Conservation (phyloP, 2,113 vertebrate genomes). For the Pogonocichla stellata region DNA sequence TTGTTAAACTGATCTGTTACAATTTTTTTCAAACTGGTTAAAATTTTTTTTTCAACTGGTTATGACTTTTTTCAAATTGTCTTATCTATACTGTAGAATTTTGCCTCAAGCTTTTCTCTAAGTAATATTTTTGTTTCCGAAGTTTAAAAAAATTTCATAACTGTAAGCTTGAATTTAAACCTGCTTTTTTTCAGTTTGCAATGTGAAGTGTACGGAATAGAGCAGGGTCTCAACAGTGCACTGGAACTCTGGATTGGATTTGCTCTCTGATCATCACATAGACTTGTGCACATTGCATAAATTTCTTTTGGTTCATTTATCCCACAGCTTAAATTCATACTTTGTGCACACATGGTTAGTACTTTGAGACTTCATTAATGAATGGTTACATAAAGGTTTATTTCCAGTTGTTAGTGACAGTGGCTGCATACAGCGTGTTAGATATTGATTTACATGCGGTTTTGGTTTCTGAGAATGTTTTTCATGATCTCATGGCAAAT, state of each 20-base stretch:
- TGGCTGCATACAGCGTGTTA: not conserved
- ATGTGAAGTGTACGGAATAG: not conserved
- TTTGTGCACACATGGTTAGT: not conserved
- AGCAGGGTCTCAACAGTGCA: not conserved
- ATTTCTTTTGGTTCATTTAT: not conserved
- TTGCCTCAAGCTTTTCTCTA: not conserved
- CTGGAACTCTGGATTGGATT: not conserved
- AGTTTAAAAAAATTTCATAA: not conserved
- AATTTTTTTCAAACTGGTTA: not conserved
- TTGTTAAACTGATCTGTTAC: not conserved
- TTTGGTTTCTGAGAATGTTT: not conserved
- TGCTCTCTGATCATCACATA: not conserved
- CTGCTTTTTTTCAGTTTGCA: not conserved
- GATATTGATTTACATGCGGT: accelerated
- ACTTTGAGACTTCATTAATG: not conserved
- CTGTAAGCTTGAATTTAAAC: not conserved
- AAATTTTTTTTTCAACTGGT: no score
- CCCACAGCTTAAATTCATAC: not conserved
- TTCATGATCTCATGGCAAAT: not conserved
- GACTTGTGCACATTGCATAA: not conserved
- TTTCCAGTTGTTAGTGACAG: not conserved
- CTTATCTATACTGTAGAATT: not conserved
- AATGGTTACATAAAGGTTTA: not conserved
- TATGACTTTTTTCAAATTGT: not conserved
- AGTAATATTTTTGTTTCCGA: not conserved